Conservation (phyloP, 2,888 invertebrate species). For the Phyllotreta cruciferae region DNA sequence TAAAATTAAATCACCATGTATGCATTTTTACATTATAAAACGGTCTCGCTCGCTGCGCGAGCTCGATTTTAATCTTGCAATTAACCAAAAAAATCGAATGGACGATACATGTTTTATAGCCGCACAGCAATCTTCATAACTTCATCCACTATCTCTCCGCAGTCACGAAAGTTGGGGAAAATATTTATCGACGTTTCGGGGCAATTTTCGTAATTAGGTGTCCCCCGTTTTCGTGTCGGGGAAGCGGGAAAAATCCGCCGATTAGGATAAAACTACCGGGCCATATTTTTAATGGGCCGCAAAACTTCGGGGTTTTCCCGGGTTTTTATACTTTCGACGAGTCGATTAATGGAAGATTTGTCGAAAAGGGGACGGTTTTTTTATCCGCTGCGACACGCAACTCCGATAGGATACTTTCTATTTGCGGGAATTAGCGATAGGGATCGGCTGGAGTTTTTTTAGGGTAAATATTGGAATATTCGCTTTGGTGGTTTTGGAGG, state of each 20-base stretch:
- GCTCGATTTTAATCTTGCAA: neutral
- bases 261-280: slow-evolving; percentile 7
- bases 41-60: too few relatives aligned
- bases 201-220: slow-evolving; percentile 9
- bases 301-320: neutral
- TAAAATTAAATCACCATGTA: too few relatives aligned
- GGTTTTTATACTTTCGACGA: slow-evolving; percentile 7
- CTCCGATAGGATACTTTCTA: too few relatives aligned
- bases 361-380: neutral
- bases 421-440: too few relatives aligned
- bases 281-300: slow-evolving; percentile 10
- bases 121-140: neutral
- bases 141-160: neutral
- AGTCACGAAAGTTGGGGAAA: slow-evolving; percentile 7
- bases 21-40: too few relatives aligned
- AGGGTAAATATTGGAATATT: too few relatives aligned
- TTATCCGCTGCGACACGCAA: slow-evolving; percentile 8
- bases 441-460: too few relatives aligned
- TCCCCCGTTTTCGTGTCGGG: slow-evolving; percentile 8
- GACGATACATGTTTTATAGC: too few relatives aligned
- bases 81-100: neutral
- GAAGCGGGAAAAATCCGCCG: slow-evolving; percentile 9
- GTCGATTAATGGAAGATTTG: slow-evolving; percentile 9
- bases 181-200: slow-evolving; percentile 5
- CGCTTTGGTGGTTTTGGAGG: too few relatives aligned